Evolutionary conservation across 2,797 vertebrate genomes (phyloP), one percentile per base, ranked within the genome.

Genomic region (Sciurus carolinensis): DNA sequence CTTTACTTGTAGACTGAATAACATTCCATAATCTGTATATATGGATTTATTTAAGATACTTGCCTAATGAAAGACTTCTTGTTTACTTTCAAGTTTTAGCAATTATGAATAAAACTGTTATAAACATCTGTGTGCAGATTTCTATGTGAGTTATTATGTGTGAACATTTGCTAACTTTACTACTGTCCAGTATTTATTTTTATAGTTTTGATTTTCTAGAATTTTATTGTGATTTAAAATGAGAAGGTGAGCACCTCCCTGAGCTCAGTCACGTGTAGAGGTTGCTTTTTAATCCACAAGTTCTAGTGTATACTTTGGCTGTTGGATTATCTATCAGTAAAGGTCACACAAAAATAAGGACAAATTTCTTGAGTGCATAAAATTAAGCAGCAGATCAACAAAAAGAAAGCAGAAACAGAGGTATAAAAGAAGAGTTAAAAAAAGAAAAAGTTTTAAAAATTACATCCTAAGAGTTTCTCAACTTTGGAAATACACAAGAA

Each of bases 321-420:
- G 3, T 26, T 62, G 22, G 9, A 33, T 42, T 75, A 39, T 30
- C 9, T 57, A 47, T 59, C 39, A 47, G 3, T n/a, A 71, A 24
- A 87, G 15, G 3, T 17, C 14, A 87, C 57, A 52, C 1, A 36
- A 59, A 18, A 90, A 24, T 5, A 62, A 76, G 8, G 64, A 30
- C 8, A 83, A 62, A 52, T 4, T 47, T 76, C 47, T 67, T 33
- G 14, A 5, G 0, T 87, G 0, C 22, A 42, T 5, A 17, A 22
- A 26, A 7, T 11, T 76, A 54, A 81, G 10, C 0, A 62, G 44
- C 1, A 3, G 1, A 22, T 14, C 0, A 8, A n/a, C 12, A 2
- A 77, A 81, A 59, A 62, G 18, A 91, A 54, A 15, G 0, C 18
- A 36, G 52, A 18, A 5, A 12, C 1, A 10, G 13, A 28, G 62